phyloP scores from a whole-genome alignment of 2,888 invertebrate genomes.

The Dasysyrphus albostriatus region DNA sequence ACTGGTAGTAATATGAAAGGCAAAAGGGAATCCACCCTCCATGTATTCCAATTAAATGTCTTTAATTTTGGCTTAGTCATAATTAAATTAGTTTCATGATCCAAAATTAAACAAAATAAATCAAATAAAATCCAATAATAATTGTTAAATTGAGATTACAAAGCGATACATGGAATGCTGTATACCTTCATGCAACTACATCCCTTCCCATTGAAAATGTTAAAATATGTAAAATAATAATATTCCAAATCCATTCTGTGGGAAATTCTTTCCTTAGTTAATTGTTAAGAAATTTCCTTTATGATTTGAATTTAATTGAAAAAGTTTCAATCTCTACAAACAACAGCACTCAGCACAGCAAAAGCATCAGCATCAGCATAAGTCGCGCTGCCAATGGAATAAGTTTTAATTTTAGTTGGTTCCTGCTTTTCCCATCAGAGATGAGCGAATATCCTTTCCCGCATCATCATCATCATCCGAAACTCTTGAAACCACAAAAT shows the following conservation, averaged over 20 bases:
- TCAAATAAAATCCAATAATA: no score
- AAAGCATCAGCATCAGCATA: background rate
- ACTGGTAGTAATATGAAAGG: no score
- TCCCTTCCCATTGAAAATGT: background rate
- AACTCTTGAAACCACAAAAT: constrained; percentile 42
- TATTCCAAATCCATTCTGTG: constrained; percentile 3
- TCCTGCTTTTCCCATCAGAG: background rate
- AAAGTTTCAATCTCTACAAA: constrained; percentile 50
- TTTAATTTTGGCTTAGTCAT: no score
- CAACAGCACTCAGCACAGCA: background rate
- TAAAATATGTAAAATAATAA: background rate
- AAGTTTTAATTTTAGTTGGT: background rate
- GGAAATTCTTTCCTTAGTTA: constrained; percentile 43
- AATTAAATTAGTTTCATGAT: no score
- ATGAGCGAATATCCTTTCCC: constrained; percentile 1
- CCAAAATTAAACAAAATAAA: no score
- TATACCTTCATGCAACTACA: background rate
- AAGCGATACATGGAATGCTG: no score
- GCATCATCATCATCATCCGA: background rate
- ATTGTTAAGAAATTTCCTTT: constrained; percentile 49
- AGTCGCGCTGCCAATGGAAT: background rate
- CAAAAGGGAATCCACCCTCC: no score
- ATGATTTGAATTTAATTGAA: constrained; percentile 56
- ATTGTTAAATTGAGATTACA: no score
- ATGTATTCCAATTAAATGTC: no score